Evolutionary conservation across 2,113 vertebrate genomes (phyloP).

Genomic region (Stigmatopora argus): DNA sequence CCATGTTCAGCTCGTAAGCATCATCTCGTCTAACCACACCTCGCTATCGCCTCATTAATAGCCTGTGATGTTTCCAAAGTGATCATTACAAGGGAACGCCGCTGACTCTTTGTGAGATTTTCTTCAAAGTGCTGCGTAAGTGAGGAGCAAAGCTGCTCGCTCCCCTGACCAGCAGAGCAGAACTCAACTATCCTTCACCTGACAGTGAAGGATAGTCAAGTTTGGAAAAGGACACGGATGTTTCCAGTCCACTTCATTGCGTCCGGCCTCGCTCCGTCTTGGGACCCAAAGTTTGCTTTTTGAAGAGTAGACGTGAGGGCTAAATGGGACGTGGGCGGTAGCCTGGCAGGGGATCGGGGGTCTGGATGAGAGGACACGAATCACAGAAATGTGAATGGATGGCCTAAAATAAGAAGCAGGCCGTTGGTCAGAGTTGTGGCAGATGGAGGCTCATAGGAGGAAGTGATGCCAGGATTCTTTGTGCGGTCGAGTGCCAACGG

Average conservation of each 20-base stretch:
- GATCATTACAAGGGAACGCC: slow-evolving; percentile 39
- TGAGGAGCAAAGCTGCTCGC: slow-evolving; percentile 42
- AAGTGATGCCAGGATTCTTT: slow-evolving; percentile 74
- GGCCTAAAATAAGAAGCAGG: slow-evolving; percentile 76
- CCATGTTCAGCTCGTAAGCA: neutral
- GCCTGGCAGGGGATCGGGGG: slow-evolving; percentile 51
- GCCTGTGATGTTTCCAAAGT: slow-evolving; percentile 42
- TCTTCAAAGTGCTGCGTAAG: slow-evolving; percentile 54
- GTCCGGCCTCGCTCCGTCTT: slow-evolving; percentile 55
- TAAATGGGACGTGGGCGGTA: slow-evolving; percentile 64
- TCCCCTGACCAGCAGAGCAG: slow-evolving; percentile 57
- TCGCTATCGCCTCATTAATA: slow-evolving; percentile 28
- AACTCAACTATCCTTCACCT: slow-evolving; percentile 64
- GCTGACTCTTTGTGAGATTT: slow-evolving; percentile 46
- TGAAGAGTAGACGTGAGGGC: slow-evolving; percentile 67
- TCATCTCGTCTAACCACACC: neutral
- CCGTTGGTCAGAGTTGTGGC: slow-evolving; percentile 73
- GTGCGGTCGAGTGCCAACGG: slow-evolving; percentile 71
- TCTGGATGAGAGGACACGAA: slow-evolving; percentile 53
- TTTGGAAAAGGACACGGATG: slow-evolving; percentile 66
- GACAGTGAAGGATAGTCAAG: slow-evolving; percentile 46
- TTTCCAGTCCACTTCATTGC: slow-evolving; percentile 67
- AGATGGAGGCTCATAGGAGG: slow-evolving; percentile 77
- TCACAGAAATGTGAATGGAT: slow-evolving; percentile 60
- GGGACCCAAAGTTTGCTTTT: slow-evolving; percentile 62